Evolutionary conservation across 2,888 invertebrate species (phyloP).

Genomic region (Ommatoiulus sabulosus): DNA sequence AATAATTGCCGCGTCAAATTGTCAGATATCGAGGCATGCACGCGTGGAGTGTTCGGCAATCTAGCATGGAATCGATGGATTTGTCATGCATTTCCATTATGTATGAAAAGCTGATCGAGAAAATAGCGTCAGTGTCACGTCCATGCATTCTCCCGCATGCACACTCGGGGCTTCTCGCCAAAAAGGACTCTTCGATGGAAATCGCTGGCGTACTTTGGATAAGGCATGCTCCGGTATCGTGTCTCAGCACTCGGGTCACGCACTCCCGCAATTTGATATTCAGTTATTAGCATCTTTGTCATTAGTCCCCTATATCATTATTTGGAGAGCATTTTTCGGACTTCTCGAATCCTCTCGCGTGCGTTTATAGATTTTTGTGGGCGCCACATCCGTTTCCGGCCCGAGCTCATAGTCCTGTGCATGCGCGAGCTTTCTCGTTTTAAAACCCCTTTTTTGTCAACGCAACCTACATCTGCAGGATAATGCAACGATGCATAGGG

Average conservation of each 20-base stretch:
- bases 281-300: background rate
- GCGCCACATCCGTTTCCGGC: background rate
- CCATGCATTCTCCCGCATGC: slow-evolving; percentile 1
- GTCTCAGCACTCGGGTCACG: background rate
- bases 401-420: too few species aligned
- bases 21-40: background rate
- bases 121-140: background rate
- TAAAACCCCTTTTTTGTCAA: background rate
- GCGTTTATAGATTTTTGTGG: background rate
- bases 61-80: background rate
- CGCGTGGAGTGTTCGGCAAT: background rate
- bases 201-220: background rate
- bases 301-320: background rate
- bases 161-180: background rate
- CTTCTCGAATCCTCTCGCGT: background rate
- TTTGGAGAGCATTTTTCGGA: background rate
- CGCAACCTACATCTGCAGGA: background rate
- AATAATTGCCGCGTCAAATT: background rate
- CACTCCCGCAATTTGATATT: background rate
- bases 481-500: background rate
- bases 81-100: background rate
- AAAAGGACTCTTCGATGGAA: background rate
- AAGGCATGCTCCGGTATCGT: background rate
- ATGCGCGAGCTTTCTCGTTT: background rate
- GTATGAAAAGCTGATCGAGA: background rate